phyloP scores from a whole-genome alignment of 2,113 vertebrate species.

The Empidonax alnorum region DNA sequence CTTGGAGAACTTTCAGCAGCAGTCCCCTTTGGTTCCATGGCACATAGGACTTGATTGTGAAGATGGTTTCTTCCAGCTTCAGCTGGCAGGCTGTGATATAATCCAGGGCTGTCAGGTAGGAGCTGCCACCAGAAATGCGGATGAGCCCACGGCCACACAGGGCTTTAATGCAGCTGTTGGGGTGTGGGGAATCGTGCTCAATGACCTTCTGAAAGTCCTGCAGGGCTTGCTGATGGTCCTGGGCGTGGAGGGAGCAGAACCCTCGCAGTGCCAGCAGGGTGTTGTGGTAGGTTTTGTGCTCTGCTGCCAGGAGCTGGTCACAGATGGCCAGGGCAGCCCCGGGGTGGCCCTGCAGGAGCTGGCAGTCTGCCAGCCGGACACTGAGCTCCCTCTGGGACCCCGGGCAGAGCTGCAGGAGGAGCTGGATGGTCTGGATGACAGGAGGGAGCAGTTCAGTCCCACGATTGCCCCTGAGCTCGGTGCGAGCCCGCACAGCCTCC shows the following conservation, averaged over 20 bases:
- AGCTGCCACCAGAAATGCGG: slow-evolving; percentile 80
- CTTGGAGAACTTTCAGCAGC: slow-evolving; percentile 86
- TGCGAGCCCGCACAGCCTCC: slow-evolving; percentile 78
- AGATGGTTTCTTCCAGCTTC: slow-evolving; percentile 82
- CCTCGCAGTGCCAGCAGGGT: slow-evolving; percentile 87
- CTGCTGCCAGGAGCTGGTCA: slow-evolving; percentile 77
- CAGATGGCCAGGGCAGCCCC: slow-evolving; percentile 80
- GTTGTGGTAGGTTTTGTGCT: slow-evolving; percentile 78
- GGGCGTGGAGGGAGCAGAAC: slow-evolving; percentile 83
- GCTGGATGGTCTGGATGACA: slow-evolving; percentile 76
- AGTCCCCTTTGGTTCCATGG: slow-evolving; percentile 94
- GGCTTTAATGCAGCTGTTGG: slow-evolving; percentile 87
- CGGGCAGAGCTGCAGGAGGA: slow-evolving; percentile 84
- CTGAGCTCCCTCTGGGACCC: slow-evolving; percentile 76
- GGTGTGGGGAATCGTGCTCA: slow-evolving; percentile 84
- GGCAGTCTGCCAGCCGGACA: slow-evolving; percentile 87
- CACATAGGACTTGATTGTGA: slow-evolving; percentile 87
- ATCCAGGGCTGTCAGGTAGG: slow-evolving; percentile 88
- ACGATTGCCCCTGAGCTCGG: slow-evolving; percentile 79
- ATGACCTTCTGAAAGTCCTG: slow-evolving; percentile 91
- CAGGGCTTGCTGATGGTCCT: slow-evolving; percentile 77
- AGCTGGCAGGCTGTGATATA: slow-evolving; percentile 89
- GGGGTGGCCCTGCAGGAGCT: slow-evolving; percentile 83
- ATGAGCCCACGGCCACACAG: slow-evolving; percentile 91
- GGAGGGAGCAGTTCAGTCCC: slow-evolving; percentile 85